Evolutionary conservation across 2,113 vertebrate genomes (phyloP), one percentile per base, ranked within the genome.

Genomic region (Hydrolagus affinis): DNA sequence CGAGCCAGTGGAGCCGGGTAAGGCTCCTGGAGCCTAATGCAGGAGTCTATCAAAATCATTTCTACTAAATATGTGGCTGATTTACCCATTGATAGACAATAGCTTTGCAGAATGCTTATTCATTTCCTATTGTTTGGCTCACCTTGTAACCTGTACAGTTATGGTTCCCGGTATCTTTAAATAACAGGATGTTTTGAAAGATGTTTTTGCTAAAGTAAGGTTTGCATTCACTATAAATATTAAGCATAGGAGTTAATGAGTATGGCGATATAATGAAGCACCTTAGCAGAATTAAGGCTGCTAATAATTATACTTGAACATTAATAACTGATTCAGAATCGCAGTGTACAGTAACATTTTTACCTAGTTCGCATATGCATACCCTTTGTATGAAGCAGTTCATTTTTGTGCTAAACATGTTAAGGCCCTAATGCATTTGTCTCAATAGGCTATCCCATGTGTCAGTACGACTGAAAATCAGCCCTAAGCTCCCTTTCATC

Each of bases 401-500:
- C 60, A 83, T 83, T 83, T 83, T 28, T 83, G 78, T 83, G 62
- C 78, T 83, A 68, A 64, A 66, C 78, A 83, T 83, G 78, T 25
- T 83, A 21, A 25, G 66, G 78, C 17, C 44, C 78, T 83, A 83
- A 83, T 83, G 78, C 78, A 83, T 83, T 83, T 83, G 78, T 83
- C 78, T 83, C 78, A 83, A 32, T 83, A 83, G 78, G 78, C 78
- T 62, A 32, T 83, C 78, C 62, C 78, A 83, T 83, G 78, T 83
- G 78, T 83, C 78, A 83, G 78, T 83, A 83, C 78, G 66, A 83
- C 78, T 83, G 78, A 83, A 83, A 83, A 66, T 83, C 78, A 83
- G 15, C 60, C 28, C 28, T 83, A 83, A 66, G 91, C 88, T 91
- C 89, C 88, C 91, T 93, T 91, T 91, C 89, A 89, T 92, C 88